Percentiles rank a stretch among this genome's conserved stretches.
These are phyloP conservation scores for Erpornis zantholeuca DNA, from an alignment of 2,113 vertebrate species.

Conservation along the genomic window DNA sequence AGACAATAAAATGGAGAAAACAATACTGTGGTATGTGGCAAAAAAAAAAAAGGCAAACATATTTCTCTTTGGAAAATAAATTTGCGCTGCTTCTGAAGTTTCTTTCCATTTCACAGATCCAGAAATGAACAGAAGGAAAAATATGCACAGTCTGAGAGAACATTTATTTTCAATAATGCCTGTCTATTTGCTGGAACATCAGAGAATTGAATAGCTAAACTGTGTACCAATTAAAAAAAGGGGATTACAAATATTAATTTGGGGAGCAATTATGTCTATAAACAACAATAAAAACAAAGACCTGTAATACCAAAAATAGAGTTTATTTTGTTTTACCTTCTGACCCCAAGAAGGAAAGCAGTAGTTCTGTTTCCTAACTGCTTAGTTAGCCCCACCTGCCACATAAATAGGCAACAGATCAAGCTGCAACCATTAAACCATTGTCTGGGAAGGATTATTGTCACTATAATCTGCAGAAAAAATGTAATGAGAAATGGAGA, in stretches of 20 bases:
- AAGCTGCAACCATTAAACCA: not conserved
- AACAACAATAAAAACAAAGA: not conserved
- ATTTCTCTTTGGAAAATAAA: not conserved
- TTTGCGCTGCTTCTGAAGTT: not conserved
- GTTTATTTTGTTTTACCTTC: not conserved
- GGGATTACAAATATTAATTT: not conserved
- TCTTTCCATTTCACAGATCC: not conserved
- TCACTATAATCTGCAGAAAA: not conserved
- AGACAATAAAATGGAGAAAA: not conserved
- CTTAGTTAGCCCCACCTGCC: not conserved
- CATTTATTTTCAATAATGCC: not conserved
- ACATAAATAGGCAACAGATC: not conserved
- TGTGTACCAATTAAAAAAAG: not conserved
- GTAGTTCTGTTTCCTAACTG: not conserved
- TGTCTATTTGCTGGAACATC: not conserved
- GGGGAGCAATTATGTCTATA: not conserved
- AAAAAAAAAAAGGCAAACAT: not conserved
- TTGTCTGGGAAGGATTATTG: not conserved
- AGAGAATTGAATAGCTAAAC: not conserved
- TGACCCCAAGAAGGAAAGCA: not conserved
- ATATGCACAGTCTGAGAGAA: not conserved
- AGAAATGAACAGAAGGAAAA: not conserved
- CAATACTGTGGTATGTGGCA: not conserved
- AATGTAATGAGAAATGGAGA: not conserved
- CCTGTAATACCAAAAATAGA: not conserved